phyloP scores from a whole-genome alignment of 1,140 invertebrate genomes.

The Saccostrea glomerata region DNA sequence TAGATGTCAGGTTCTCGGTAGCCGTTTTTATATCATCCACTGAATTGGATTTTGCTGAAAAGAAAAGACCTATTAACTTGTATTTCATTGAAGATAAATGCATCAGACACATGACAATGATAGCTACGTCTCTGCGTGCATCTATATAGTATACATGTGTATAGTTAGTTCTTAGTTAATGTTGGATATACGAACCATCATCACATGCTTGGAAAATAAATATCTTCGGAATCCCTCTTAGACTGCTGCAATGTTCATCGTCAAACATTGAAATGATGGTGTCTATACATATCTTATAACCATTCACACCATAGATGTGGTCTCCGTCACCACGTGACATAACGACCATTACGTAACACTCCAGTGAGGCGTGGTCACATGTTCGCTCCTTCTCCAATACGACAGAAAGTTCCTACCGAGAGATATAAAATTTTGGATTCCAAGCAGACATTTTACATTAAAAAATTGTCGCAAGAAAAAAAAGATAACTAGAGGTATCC shows the following conservation, averaged over 20 bases:
- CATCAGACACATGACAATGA: too few relatives aligned
- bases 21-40: neutral
- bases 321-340: constrained; percentile 51
- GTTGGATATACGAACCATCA: neutral
- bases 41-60: neutral
- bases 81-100: too few relatives aligned
- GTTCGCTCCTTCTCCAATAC: constrained; percentile 7
- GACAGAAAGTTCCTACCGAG: neutral
- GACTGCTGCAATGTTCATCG: constrained; percentile 40
- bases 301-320: constrained; percentile 37
- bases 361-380: constrained; percentile 2
- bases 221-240: constrained; percentile 51
- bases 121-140: neutral
- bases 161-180: neutral
- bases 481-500: too few relatives aligned
- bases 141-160: too few relatives aligned
- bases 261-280: constrained; percentile 43
- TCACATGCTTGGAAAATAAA: constrained; percentile 51
- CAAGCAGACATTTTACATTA: too few relatives aligned
- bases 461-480: too few relatives aligned
- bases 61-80: neutral
- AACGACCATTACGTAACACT: constrained; percentile 44
- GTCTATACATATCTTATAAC: neutral
- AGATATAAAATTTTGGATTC: neutral
- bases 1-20: neutral